Percentiles rank a stretch among this genome's conserved stretches.
These are phyloP conservation scores for Odontomachus brunneus DNA, from an alignment of 1,140 invertebrate genomes.

Conservation along the genomic window DNA sequence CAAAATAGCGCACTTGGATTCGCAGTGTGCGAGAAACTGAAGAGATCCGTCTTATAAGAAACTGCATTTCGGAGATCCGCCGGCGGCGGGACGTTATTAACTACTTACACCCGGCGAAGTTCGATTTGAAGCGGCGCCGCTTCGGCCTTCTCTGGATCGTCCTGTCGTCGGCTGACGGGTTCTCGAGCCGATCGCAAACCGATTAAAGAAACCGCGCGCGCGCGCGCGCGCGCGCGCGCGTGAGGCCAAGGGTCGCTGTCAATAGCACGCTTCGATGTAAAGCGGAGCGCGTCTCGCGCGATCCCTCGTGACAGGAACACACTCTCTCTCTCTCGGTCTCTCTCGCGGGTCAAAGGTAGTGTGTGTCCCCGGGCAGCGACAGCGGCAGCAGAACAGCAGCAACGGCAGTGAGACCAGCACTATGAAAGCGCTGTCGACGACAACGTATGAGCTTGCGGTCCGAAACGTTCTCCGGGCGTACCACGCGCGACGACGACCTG, in stretches of 20 bases:
- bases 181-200: neutral
- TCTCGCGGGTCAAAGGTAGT: conserved; percentile 46
- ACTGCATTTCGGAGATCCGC: too few relatives aligned
- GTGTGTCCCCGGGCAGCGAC: conserved; percentile 19
- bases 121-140: too few relatives aligned
- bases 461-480: neutral
- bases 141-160: too few relatives aligned
- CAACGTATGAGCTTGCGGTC: conserved; percentile 49
- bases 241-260: neutral
- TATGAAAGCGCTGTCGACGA: conserved; percentile 60
- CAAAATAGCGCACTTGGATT: too few relatives aligned
- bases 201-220: neutral
- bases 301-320: conserved; percentile 17
- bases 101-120: too few relatives aligned
- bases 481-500: neutral
- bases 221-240: too few relatives aligned
- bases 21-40: too few relatives aligned
- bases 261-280: neutral
- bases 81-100: too few relatives aligned
- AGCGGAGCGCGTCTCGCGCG: neutral
- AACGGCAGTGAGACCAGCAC: neutral
- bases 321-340: neutral
- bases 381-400: neutral
- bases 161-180: too few relatives aligned
- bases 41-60: too few relatives aligned